Base-by-base conservation (phyloP, 2,888 invertebrate genomes). In the Amorpha juglandis region DNA sequence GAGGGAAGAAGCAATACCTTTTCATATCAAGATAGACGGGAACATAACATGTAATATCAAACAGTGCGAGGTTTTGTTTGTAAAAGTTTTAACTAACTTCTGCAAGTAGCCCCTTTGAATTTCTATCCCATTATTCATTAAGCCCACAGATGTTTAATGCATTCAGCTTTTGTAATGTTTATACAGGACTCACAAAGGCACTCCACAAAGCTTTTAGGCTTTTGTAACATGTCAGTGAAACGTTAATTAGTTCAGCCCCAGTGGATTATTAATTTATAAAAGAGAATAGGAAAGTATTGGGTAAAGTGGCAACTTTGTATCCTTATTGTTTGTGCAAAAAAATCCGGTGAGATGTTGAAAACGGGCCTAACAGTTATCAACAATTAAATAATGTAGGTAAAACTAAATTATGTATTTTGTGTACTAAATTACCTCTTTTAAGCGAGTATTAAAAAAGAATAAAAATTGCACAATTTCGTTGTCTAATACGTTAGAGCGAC, bases 141-240 rank as follows among this genome's bases (percentile, higher is more conserved):
- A 19, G 14, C 35, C n/a, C 21, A 62, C 62, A 62, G 47, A 27
- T 19, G 21, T 58, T 58, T 38, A 42, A 35, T 38, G 64, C 55
- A 58, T 48, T 14, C 48, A 48, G 14, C 58, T 19, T 65, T 58
- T 47, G 21, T 19, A 65, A 19, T 64, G 48, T 65, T 65, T 65
- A 35, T 19, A 16, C 55, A 50, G 64, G 64, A 38, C 58, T 64
- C 35, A 55, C 47, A 58, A 65, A 58, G 62, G 48, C 58, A 14
- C 38, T 50, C 0, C 16, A 47, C 53, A 14, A 64, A 58, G 64
- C 58, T 58, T 65, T 58, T 48, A 65, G 19, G 38, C 64, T 65
- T 65, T 65, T 65, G 58, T 65, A 58, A 65, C 53, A 38, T 65
- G 55, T 19, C 45, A 55, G 55, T 48, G 35, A 65, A 65, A 65